phyloP scores from a whole-genome alignment of 2,888 invertebrate species.

The Yponomeuta cagnagella region DNA sequence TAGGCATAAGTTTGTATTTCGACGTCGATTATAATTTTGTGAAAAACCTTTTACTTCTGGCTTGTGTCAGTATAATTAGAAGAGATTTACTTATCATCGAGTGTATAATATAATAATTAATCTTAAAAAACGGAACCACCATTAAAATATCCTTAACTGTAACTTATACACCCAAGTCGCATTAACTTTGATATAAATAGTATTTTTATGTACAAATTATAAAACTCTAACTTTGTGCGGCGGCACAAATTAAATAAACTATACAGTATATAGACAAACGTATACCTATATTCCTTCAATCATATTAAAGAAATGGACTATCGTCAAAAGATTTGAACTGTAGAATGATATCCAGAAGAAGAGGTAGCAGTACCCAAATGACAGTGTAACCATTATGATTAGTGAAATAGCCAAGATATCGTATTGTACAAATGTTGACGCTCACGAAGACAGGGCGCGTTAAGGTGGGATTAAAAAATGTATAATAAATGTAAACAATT shows the following conservation, averaged over 20 bases:
- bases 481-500: too few relatives aligned
- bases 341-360: not conserved
- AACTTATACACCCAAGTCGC: conserved; percentile 6
- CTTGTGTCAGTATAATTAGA: conserved; percentile 1
- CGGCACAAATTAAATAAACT: conserved; percentile 15
- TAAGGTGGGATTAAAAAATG: too few relatives aligned
- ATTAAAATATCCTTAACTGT: conserved; percentile 7
- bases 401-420: conserved; percentile 11
- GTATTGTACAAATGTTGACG: not conserved
- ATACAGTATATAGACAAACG: not conserved
- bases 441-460: not conserved
- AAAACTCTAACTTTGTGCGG: conserved; percentile 16
- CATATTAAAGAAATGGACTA: not conserved
- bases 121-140: conserved; percentile 3
- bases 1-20: conserved; percentile 31
- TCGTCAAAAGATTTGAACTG: conserved; percentile 12
- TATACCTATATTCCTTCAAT: not conserved
- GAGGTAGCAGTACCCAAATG: not conserved
- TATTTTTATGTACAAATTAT: conserved; percentile 9
- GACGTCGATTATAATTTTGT: conserved; percentile 7
- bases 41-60: not conserved
- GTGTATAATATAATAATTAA: not conserved
- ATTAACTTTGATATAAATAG: conserved; percentile 9
- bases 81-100: not conserved
- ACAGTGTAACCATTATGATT: conserved; percentile 7